Evolutionary conservation across 2,797 vertebrate genomes (phyloP).

Genomic region (Bradypodion pumilum): DNA sequence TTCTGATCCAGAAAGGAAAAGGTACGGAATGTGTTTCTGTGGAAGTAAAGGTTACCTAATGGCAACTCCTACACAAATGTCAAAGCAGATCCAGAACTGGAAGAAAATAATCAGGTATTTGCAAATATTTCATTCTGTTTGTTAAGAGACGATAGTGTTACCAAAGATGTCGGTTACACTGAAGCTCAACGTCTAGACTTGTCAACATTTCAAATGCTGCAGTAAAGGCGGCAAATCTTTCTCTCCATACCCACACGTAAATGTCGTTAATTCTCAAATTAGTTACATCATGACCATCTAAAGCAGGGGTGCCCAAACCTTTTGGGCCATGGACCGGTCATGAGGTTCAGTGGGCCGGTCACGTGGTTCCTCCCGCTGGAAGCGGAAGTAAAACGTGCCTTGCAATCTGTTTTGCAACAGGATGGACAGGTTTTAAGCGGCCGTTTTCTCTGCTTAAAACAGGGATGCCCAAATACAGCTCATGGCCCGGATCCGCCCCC

Average conservation of each 20-base stretch:
- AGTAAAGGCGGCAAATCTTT: not conserved
- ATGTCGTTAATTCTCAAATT: not conserved
- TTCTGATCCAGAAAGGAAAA: not conserved
- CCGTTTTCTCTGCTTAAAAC: no score
- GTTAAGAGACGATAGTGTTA: not conserved
- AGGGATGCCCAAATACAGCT: no score
- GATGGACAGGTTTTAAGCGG: no score
- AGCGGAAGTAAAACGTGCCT: no score
- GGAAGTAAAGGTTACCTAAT: no score
- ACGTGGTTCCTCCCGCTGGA: no score
- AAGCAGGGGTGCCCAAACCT: no score
- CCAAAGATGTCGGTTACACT: not conserved
- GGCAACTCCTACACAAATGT: not conserved
- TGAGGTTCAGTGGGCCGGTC: no score
- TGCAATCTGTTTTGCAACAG: no score
- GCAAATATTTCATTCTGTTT: not conserved
- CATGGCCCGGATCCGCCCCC: no score
- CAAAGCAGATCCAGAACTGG: slow-evolving; percentile 1
- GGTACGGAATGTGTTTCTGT: not conserved
- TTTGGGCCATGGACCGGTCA: no score
- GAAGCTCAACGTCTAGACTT: slow-evolving; percentile 4
- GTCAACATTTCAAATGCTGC: slow-evolving; percentile 4
- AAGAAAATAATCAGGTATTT: not conserved
- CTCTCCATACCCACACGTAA: not conserved
- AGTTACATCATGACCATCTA: slow-evolving; percentile 12